These are phyloP conservation scores for Blennius ocellaris DNA, from an alignment of 2,113 vertebrate genomes.

Conservation along the genomic window DNA sequence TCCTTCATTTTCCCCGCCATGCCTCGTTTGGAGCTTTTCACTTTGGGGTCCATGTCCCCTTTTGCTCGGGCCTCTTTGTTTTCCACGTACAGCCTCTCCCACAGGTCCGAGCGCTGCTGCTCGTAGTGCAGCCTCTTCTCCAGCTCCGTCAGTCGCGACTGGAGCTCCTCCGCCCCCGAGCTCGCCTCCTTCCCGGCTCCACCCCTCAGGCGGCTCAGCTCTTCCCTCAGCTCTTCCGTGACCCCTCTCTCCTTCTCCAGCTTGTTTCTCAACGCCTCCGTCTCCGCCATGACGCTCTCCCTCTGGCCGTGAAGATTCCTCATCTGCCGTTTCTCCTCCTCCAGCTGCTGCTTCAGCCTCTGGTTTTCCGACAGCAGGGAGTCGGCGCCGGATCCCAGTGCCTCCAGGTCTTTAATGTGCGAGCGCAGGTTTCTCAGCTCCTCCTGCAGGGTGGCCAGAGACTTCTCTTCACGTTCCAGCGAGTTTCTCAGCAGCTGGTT, in stretches of 20 bases:
- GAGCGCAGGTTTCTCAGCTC: constrained; percentile 88
- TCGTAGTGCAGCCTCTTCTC: constrained; percentile 93
- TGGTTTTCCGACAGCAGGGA: constrained; percentile 87
- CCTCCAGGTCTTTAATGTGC: constrained; percentile 87
- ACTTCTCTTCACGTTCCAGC: constrained; percentile 87
- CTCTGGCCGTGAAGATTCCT: constrained; percentile 85
- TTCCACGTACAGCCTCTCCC: constrained; percentile 95
- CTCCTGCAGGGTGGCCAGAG: constrained; percentile 86
- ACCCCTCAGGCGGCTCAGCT: constrained; percentile 84
- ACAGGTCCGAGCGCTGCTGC: constrained; percentile 96
- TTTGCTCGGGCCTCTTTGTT: constrained; percentile 85
- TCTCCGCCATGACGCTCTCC: constrained; percentile 85
- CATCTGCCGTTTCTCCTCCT: constrained; percentile 86
- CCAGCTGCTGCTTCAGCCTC: constrained; percentile 87
- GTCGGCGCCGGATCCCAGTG: constrained; percentile 81
- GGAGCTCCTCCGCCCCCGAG: constrained; percentile 82
- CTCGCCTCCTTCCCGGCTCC: constrained; percentile 39
- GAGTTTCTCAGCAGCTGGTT: constrained; percentile 88
- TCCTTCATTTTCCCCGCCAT: constrained; percentile 92
- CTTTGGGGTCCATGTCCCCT: constrained; percentile 82
- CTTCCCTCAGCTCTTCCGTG: constrained; percentile 83
- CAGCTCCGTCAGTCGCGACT: constrained; percentile 85
- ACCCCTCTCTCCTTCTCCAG: constrained; percentile 86
- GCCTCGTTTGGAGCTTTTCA: constrained; percentile 85
- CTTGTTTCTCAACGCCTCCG: constrained; percentile 86